Conservation (phyloP, 2,113 vertebrate species). For the Psophia crepitans region DNA sequence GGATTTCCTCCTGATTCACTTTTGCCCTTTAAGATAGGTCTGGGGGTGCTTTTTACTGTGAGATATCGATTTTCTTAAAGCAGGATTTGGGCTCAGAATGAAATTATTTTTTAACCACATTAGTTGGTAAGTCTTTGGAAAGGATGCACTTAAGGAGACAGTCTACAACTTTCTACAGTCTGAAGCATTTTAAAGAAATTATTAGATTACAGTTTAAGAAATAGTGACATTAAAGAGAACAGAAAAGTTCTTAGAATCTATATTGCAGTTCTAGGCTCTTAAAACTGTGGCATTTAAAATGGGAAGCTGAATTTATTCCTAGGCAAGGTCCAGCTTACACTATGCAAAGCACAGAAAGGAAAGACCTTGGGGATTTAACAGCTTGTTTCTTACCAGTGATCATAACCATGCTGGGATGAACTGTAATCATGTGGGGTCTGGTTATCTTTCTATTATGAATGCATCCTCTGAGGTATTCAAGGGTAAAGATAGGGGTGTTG, state of each 20-base stretch:
- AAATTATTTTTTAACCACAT: not conserved
- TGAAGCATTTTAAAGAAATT: not conserved
- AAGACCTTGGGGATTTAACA: not conserved
- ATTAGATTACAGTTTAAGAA: not conserved
- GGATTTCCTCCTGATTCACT: not conserved
- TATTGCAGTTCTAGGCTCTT: not conserved
- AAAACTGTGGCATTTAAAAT: not conserved
- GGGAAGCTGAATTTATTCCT: not conserved
- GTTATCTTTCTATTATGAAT: not conserved
- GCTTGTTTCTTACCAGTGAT: not conserved
- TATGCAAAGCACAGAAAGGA: not conserved
- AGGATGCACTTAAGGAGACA: not conserved
- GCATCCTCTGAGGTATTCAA: not conserved
- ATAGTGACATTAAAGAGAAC: not conserved
- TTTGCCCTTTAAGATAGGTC: not conserved
- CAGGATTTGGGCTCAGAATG: not conserved
- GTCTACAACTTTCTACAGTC: not conserved
- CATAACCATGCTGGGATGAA: not conserved
- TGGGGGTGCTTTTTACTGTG: not conserved
- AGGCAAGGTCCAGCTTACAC: not conserved
- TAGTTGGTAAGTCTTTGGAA: not conserved
- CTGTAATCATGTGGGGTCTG: not conserved
- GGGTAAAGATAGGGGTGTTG: not conserved
- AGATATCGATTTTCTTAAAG: not conserved
- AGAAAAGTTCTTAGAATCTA: not conserved